Percentiles rank a stretch among this genome's conserved stretches.
These are phyloP conservation scores for Philereme vetulata DNA, from an alignment of 2,888 invertebrate genomes.

Conservation along the genomic window DNA sequence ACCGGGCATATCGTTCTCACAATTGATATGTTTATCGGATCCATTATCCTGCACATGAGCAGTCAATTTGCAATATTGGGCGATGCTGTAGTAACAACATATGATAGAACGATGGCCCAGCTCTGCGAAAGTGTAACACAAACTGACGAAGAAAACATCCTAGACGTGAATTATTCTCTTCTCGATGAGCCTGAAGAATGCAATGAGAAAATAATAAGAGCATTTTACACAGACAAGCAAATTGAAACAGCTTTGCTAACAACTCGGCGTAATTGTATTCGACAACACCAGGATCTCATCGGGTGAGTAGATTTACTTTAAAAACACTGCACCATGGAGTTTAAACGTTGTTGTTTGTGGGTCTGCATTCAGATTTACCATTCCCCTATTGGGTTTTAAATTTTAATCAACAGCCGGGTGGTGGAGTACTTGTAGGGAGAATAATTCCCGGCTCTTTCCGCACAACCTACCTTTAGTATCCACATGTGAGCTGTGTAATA, in stretches of 20 bases:
- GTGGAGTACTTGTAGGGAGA: constrained; percentile 16
- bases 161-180: too few relatives aligned
- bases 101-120: constrained; percentile 62
- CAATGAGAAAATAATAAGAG: constrained; percentile 54
- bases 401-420: constrained; percentile 35
- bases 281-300: constrained; percentile 71
- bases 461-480: not conserved
- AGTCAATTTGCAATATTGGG: constrained; percentile 67
- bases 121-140: constrained; percentile 40
- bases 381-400: too few relatives aligned
- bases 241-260: constrained; percentile 62
- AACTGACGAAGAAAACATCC: not conserved
- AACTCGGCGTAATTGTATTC: constrained; percentile 61
- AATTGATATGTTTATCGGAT: constrained; percentile 75
- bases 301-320: constrained; percentile 51
- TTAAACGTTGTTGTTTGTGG: constrained; percentile 17
- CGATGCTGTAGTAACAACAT: constrained; percentile 67
- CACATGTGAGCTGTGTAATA: constrained; percentile 4
- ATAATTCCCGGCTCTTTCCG: constrained; percentile 6
- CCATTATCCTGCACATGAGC: constrained; percentile 75
- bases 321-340: constrained; percentile 38
- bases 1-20: constrained; percentile 78
- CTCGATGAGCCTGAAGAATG: constrained; percentile 32
- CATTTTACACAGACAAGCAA: constrained; percentile 53
- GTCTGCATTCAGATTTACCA: constrained; percentile 28